Base-by-base conservation (phyloP, 2,888 invertebrate genomes). In the Tachystola acroxantha region DNA sequence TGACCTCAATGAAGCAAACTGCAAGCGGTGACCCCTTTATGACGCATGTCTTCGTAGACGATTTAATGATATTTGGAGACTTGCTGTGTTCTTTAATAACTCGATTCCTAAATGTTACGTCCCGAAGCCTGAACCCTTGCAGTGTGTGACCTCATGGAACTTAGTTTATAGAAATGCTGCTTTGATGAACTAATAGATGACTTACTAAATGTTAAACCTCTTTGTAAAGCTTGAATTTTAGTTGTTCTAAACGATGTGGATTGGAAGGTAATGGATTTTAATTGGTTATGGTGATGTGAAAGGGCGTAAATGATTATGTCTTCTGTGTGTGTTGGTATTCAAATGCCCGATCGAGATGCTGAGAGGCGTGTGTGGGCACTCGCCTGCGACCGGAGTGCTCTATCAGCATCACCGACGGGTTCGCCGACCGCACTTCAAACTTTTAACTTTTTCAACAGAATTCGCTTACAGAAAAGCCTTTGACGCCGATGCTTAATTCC, bases 281-380 rank as follows among this genome's bases (percentile, higher is more conserved):
- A 74, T 81, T 85, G 82, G 80, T 82, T 79, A 69, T 84, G 82
- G 71, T 76, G 79, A 80, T 81, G 74, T 82, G 76, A 77, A 81
- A 80, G 82, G 78, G 77, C 77, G 78, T 79, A 72, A 66, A 76
- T 74, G 70, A 72, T 73, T 55, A 66, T 72, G 66, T 73, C 63
- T 13, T 79, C 71, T 75, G 82, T 85, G 85, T 90, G 91, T 91
- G 91, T 91, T 91, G 91, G 91, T 91, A 91, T 91, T 91, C 91
- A 91, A 91, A 91, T 91, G 91, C 86, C 84, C 86, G 86, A 86
- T 84, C 81, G 84, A 78, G 82, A 84, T 84, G 86, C 85, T 85
- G 84, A 79, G 64, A 64, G 76, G 77, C 75, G 75, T 57, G 61
- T 63, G 64, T 61, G 64, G 62, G 51, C 51, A 63, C 64, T 61